Percentiles rank a stretch among this genome's conserved stretches.
Conservation (phyloP, 2,797 vertebrate genomes). For the Poeciliopsis turneri region DNA sequence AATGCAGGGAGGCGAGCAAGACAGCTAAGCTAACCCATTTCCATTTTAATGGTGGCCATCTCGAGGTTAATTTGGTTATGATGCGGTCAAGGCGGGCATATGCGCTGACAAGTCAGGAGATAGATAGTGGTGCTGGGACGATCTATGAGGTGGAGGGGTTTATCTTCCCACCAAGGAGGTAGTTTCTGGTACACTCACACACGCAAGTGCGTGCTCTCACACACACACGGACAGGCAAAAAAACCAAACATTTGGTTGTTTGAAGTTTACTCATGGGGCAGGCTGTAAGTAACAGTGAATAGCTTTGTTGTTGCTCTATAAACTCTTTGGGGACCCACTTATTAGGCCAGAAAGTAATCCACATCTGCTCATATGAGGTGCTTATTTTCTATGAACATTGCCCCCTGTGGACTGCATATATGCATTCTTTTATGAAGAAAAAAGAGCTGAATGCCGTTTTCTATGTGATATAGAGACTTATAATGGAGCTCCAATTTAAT, state of each 20-base stretch:
- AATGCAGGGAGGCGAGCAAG: constrained; percentile 72
- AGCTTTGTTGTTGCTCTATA: constrained; percentile 49
- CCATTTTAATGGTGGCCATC: constrained; percentile 77
- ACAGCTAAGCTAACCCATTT: constrained; percentile 77
- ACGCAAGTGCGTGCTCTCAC: constrained; percentile 13
- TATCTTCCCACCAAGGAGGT: constrained; percentile 67
- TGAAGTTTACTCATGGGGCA: constrained; percentile 56
- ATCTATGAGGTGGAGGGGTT: constrained; percentile 71
- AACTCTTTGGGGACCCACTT: constrained; percentile 35
- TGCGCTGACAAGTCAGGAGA: constrained; percentile 71
- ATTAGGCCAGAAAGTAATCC: constrained; percentile 48
- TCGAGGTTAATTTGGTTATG: constrained; percentile 80
- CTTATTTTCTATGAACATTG: constrained; percentile 44
- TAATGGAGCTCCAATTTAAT: constrained; percentile 11
- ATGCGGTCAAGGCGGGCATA: constrained; percentile 75
- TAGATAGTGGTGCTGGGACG: constrained; percentile 66
- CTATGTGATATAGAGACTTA: neutral
- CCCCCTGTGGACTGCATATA: constrained; percentile 17
- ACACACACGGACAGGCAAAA: constrained; percentile 9
- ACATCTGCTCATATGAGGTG: constrained; percentile 40
- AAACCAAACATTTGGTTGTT: constrained; percentile 43
- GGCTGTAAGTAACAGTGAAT: constrained; percentile 40
- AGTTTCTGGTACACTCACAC: constrained; percentile 48
- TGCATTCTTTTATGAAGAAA: constrained; percentile 25
- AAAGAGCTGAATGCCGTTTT: constrained; percentile 29